Evolutionary conservation across 2,113 vertebrate genomes (phyloP).

Genomic region (Oxyura jamaicensis): DNA sequence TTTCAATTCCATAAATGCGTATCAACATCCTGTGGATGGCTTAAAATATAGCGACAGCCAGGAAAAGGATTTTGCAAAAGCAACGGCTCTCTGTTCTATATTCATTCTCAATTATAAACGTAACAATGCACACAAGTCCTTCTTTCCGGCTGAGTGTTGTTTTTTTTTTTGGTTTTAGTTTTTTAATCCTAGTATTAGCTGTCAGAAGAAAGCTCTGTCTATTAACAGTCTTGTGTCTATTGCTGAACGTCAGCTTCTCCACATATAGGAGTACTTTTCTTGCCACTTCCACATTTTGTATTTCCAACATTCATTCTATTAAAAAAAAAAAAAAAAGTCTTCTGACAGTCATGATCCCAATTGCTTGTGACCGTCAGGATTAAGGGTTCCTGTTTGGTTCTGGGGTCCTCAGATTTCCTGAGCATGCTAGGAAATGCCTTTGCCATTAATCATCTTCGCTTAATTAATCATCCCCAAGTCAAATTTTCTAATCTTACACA

Average conservation of each 20-base stretch:
- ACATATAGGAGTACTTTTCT: neutral
- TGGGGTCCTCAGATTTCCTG: neutral
- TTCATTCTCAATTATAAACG: constrained; percentile 49
- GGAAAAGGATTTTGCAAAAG: constrained; percentile 36
- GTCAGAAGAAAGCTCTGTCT: neutral
- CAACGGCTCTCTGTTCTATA: neutral
- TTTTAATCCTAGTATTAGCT: constrained; percentile 19
- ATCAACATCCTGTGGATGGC: neutral
- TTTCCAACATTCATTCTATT: neutral
- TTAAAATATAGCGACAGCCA: neutral
- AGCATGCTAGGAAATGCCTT: neutral
- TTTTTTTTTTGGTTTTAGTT: neutral
- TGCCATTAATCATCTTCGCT: neutral
- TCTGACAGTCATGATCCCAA: neutral
- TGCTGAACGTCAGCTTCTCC: neutral
- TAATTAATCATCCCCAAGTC: neutral
- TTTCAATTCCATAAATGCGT: constrained; percentile 46
- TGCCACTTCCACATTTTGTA: neutral
- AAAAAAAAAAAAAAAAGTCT: neutral
- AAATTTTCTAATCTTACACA: neutral
- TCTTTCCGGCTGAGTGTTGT: neutral
- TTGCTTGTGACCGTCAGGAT: neutral
- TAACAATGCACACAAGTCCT: constrained; percentile 3
- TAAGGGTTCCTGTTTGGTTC: neutral
- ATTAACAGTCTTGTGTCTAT: neutral